phyloP scores from a whole-genome alignment of 1,140 invertebrate species.

The Macrosteles quadrilineatus region DNA sequence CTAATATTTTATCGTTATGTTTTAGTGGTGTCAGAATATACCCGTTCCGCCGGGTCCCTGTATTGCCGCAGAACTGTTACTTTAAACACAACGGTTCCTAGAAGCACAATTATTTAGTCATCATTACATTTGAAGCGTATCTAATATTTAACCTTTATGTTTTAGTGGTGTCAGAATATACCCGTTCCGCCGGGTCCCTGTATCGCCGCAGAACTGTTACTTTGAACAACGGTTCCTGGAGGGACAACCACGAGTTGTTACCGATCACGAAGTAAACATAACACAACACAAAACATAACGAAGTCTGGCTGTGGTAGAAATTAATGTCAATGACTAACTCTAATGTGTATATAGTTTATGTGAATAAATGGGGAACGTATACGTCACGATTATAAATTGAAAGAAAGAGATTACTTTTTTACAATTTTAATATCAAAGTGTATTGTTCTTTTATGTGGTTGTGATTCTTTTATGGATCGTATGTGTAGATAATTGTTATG shows the following conservation, averaged over 20 bases:
- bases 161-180: conserved; percentile 52
- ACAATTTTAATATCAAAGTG: no score
- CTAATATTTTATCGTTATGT: conserved; percentile 32
- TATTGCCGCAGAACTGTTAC: conserved; percentile 50
- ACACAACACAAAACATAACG: no score
- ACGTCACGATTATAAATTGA: no score
- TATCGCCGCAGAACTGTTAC: conserved; percentile 49
- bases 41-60: conserved; percentile 49
- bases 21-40: conserved; percentile 52
- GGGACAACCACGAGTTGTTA: conserved; percentile 53
- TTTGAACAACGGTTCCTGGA: conserved; percentile 49
- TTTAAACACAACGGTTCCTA: conserved; percentile 41
- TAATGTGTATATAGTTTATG: no score
- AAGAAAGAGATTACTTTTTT: no score
- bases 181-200: conserved; percentile 49
- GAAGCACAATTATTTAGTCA: conserved; percentile 27
- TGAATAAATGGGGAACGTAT: no score
- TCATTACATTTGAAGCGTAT: no score
- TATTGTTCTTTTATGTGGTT: no score
- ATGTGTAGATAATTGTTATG: no score
- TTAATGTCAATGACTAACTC: no score
- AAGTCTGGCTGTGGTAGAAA: no score
- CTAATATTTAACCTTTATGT: conserved; percentile 29
- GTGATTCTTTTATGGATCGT: no score
- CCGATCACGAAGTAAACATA: conserved; percentile 38